Percentiles rank a stretch among this genome's conserved stretches.
Conservation (phyloP, 2,888 invertebrate species). For the Chelonus formosanus region DNA sequence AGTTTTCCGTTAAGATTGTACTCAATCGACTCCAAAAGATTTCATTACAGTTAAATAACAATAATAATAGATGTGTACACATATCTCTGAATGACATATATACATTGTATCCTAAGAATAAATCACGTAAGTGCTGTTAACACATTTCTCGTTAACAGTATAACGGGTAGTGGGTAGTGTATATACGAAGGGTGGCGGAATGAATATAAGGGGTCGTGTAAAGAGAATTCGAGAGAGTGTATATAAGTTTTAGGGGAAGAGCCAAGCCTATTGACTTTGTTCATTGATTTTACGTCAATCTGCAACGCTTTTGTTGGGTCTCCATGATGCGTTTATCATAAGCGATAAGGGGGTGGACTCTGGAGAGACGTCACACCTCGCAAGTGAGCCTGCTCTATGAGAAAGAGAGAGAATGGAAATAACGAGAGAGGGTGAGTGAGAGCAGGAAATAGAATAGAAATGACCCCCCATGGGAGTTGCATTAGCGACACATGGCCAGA, state of each 20-base stretch:
- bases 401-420: conserved; percentile 4
- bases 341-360: conserved; percentile 53
- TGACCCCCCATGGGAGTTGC: conserved; percentile 62
- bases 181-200: conserved; percentile 3
- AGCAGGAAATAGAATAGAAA: conserved; percentile 62
- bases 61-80: too few species aligned
- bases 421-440: conserved; percentile 13
- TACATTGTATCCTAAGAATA: too few species aligned
- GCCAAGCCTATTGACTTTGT: conserved; percentile 63
- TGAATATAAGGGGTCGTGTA: conserved; percentile 13
- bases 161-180: conserved; percentile 19
- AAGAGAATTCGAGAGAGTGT: conserved; percentile 24
- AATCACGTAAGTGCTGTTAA: conserved; percentile 31
- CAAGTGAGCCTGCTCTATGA: conserved; percentile 24
- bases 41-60: not conserved
- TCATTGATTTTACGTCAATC: conserved; percentile 66
- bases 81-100: too few species aligned
- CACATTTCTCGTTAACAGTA: conserved; percentile 35
- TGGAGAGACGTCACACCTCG: conserved; percentile 36
- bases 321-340: conserved; percentile 64
- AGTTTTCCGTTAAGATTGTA: too few species aligned
- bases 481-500: conserved; percentile 64
- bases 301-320: conserved; percentile 58
- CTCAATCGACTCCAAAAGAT: not conserved
- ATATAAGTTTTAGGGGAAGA: conserved; percentile 36